Evolutionary conservation across 2,797 vertebrate species (phyloP), one percentile per base, ranked within the genome.

Genomic region (Sebastes taczanowskii): DNA sequence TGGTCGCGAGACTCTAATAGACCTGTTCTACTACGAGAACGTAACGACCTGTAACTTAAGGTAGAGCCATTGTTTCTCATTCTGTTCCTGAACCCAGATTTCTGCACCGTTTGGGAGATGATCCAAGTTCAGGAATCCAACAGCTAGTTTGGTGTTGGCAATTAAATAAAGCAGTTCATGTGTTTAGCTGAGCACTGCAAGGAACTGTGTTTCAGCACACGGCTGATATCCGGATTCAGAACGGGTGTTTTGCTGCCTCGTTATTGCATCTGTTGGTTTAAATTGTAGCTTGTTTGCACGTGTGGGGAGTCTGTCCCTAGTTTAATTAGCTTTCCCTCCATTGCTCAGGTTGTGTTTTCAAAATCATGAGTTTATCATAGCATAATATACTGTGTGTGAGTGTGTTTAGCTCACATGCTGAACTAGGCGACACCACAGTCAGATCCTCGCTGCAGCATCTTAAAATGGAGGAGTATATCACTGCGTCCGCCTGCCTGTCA

Each of bases 371-470:
- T 34, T 55, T 1, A 49, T 52, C 11, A 27, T 53, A 22, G 7
- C 6, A 42, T 18, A 13, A 20, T 29, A 16, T 11, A 62, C 96
- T 94, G 95, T 95, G 3, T 35, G 93, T 95, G 96, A 1, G 30
- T 13, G 35, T 38, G 35, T 13, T 97, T 96, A 96, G 96, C 96
- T 96, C 97, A 97, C 96, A 97, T 22, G n/a, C 4, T 78, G 69
- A 35, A 56, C 62, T 35, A 3, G 16, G 18, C 13, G 71, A 34
- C 64, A 4, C 6, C 7, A 59, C 29, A 58, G 25, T 75, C 38
- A 42, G 46, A 64, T 63, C 14, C 11, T 23, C 4, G 18, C 29
- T 46, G 52, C 7, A 42, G 78, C 67, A 81, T 79, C 94, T 90
- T 84, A 70, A 76, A 75, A 83, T 79, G 86, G 87, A 75, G 34